These are phyloP conservation scores for Sthenelais limicola DNA, from an alignment of 2,888 invertebrate species.

Conservation along the genomic window DNA sequence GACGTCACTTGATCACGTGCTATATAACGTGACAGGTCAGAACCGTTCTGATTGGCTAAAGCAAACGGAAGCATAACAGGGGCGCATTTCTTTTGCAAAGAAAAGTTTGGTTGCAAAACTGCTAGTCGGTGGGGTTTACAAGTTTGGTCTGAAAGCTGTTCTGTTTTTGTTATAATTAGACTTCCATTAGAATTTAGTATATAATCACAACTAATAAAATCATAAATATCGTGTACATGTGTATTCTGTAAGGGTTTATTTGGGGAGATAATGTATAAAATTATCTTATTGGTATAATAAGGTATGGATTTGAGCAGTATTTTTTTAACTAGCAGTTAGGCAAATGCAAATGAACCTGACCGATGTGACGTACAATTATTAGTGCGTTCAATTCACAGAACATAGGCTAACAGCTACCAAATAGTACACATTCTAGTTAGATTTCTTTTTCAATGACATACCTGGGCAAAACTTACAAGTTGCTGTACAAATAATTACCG, in stretches of 20 bases:
- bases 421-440: slow-evolving; percentile 28
- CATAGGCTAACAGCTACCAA: background rate
- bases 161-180: too few species aligned
- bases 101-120: slow-evolving; percentile 9
- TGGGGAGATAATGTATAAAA: too few species aligned
- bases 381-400: slow-evolving; percentile 14
- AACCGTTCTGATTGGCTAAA: slow-evolving; percentile 8
- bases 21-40: too few species aligned
- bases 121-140: too few species aligned
- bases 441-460: slow-evolving; percentile 13
- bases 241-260: too few species aligned
- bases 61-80: background rate
- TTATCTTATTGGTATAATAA: too few species aligned
- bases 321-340: slow-evolving; percentile 1
- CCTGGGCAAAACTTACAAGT: slow-evolving; percentile 16
- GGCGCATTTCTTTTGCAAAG: background rate
- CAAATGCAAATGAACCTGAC: slow-evolving; percentile 2
- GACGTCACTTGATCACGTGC: slow-evolving; percentile 15
- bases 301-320: too few species aligned
- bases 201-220: too few species aligned
- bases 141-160: too few species aligned
- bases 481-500: slow-evolving; percentile 33
- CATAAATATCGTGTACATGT: too few species aligned
- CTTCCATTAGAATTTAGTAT: too few species aligned
- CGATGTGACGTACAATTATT: slow-evolving; percentile 18